phyloP scores from a whole-genome alignment of 1,140 invertebrate genomes.

The Drosophila bocki region DNA sequence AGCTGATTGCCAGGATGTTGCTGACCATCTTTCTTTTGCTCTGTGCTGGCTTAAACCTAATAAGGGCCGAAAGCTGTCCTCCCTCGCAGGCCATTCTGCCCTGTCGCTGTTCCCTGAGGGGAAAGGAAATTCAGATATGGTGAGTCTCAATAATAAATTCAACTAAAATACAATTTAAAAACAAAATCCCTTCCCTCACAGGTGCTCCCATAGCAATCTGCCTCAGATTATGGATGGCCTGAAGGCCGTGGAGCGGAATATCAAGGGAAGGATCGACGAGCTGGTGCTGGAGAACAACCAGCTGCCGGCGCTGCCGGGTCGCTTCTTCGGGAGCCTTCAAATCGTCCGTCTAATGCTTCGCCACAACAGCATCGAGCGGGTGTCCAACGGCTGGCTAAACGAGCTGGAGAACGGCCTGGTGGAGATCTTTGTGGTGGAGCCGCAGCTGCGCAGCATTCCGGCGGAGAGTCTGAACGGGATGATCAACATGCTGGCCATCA shows the following conservation, averaged over 20 bases:
- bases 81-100: constrained; percentile 86
- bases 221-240: constrained; percentile 90
- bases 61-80: constrained; percentile 83
- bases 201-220: constrained; percentile 95
- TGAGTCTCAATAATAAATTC: constrained; percentile 26
- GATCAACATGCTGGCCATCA: constrained; percentile 92
- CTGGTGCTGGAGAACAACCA: constrained; percentile 94
- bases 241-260: constrained; percentile 89
- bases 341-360: constrained; percentile 92
- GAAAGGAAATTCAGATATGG: constrained; percentile 86
- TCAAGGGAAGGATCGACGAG: constrained; percentile 91
- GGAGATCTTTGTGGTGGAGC: constrained; percentile 94
- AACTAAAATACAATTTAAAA: neutral
- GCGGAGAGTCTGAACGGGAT: constrained; percentile 91
- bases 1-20: constrained; percentile 26
- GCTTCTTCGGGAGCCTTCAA: constrained; percentile 90
- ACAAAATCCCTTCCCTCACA: constrained; percentile 72
- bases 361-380: constrained; percentile 92
- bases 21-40: constrained; percentile 49
- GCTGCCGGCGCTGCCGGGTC: constrained; percentile 91
- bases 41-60: constrained; percentile 23
- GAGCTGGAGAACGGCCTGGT: constrained; percentile 91
- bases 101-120: constrained; percentile 85
- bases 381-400: constrained; percentile 92
- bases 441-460: constrained; percentile 91